These are phyloP conservation scores for Pseudorhombus dupliciocellatus DNA, from an alignment of 2,113 vertebrate genomes.

Conservation along the genomic window DNA sequence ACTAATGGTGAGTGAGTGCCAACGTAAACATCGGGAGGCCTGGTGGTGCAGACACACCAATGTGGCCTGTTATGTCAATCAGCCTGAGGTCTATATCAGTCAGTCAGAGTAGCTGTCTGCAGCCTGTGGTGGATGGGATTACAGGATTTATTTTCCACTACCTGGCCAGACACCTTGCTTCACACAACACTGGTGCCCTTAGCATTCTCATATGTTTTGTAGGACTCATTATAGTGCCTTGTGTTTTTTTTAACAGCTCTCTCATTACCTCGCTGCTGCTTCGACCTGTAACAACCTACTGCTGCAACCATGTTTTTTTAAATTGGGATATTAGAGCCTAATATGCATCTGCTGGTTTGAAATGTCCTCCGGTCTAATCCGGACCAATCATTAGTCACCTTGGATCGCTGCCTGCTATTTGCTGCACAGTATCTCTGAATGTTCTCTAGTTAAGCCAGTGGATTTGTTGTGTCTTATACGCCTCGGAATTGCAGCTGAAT, in stretches of 20 bases:
- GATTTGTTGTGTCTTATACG: slow-evolving; percentile 43
- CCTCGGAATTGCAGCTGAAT: slow-evolving; percentile 35
- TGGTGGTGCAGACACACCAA: slow-evolving; percentile 65
- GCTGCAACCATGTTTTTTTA: slow-evolving; percentile 30
- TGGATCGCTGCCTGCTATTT: slow-evolving; percentile 41
- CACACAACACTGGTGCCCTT: slow-evolving; percentile 15
- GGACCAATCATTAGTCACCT: slow-evolving; percentile 32
- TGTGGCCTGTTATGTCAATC: slow-evolving; percentile 72
- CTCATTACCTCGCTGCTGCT: slow-evolving; percentile 50
- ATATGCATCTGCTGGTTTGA: slow-evolving; percentile 55
- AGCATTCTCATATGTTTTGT: slow-evolving; percentile 37
- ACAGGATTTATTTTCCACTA: slow-evolving; percentile 27
- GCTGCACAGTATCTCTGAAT: slow-evolving; percentile 5
- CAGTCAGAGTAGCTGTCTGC: slow-evolving; percentile 68
- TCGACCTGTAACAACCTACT: slow-evolving; percentile 50
- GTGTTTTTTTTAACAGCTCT: slow-evolving; percentile 46
- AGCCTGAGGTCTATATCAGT: slow-evolving; percentile 74
- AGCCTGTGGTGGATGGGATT: slow-evolving; percentile 27
- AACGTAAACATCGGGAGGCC: slow-evolving; percentile 78
- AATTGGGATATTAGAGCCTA: slow-evolving; percentile 34
- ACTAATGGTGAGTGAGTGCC: slow-evolving; percentile 78
- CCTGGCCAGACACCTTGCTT: slow-evolving; percentile 36
- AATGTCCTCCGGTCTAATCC: slow-evolving; percentile 30
- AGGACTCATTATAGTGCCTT: slow-evolving; percentile 35
- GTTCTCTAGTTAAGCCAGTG: slow-evolving; percentile 12